phyloP scores from a whole-genome alignment of 92 coral and sea anemone species.

The Porites divaricata region DNA sequence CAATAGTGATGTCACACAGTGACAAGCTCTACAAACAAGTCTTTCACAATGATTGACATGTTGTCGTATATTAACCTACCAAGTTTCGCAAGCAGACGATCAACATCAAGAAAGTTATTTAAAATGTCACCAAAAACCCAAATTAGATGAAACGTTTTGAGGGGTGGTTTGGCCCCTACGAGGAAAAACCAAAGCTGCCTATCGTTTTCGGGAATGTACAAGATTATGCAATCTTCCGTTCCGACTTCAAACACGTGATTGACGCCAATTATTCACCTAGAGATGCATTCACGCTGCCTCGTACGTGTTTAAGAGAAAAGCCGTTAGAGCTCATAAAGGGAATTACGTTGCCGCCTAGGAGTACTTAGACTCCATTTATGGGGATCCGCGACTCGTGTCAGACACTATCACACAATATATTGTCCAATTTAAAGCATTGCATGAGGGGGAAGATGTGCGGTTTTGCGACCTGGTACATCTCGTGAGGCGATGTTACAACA shows the following conservation, averaged over 20 bases:
- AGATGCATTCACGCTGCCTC: slow-evolving; percentile 58
- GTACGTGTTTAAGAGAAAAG: slow-evolving; percentile 62
- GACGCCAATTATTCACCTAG: slow-evolving; percentile 43
- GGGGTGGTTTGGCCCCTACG: no score
- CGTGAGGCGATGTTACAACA: slow-evolving; percentile 57
- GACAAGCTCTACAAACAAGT: no score
- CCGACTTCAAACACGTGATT: slow-evolving; percentile 65
- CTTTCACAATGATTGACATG: no score
- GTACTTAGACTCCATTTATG: slow-evolving; percentile 66
- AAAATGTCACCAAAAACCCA: no score
- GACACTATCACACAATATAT: slow-evolving; percentile 60
- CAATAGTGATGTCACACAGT: no score
- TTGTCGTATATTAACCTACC: no score
- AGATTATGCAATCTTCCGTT: slow-evolving; percentile 47
- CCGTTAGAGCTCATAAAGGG: slow-evolving; percentile 57
- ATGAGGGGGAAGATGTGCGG: slow-evolving; percentile 46
- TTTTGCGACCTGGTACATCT: slow-evolving; percentile 64
- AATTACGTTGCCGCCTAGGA: slow-evolving; percentile 66
- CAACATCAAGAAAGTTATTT: no score
- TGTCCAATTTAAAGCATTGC: slow-evolving; percentile 45
- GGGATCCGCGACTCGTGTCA: slow-evolving; percentile 51
- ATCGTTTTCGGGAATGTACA: slow-evolving; percentile 67
- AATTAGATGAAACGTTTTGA: no score
- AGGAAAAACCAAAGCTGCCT: slow-evolving; percentile 72
- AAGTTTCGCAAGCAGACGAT: no score